Evolutionary conservation across 2,888 invertebrate species (phyloP), one percentile per base, ranked within the genome.

Genomic region (Drosophila diplacantha): DNA sequence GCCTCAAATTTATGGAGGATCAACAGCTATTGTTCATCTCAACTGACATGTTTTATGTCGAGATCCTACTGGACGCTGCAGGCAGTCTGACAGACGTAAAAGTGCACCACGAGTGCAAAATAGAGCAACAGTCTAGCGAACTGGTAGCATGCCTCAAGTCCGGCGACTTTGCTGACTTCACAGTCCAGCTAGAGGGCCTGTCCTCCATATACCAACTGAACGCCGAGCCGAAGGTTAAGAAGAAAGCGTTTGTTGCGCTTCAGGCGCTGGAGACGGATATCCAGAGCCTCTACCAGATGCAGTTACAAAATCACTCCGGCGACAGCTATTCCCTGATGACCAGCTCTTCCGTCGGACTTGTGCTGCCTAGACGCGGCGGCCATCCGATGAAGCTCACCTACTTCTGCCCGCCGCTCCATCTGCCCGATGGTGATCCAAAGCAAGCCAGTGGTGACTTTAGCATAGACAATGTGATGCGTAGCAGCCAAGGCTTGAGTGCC

Each of bases 41-140:
- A 38, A 96, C 96, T 0, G 98, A 98, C 86, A 97, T 97, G 97
- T 98, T 98, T 88, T 97, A 96, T 87, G 91, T 98, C 75, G 97
- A 98, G 90, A 94, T 98, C 79, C 90, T 95, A 54, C 90, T 98
- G 55, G 96, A 97, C 84, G 90, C 93, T 4, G 92, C 91, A 37
- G 97, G 97, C 24, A 91, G 92, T 32, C 94, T 98, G 1, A 93
- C 94, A 85, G 97, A 97, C 90, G 97, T 97, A 1, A 92, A 92
- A 86, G 93, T 98, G 58, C 96, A 97, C 87, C 97, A 97, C 87
- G 96, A 96, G 88, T 95, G 95, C 79, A 95, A 95, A 89, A 91
- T 90, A 60, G 92, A 93, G 72, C 93, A 93, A 75, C 93, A 96
- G 90, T 96, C 95, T 87, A 94, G 94, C 80, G 97, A 97, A 86